Percentiles rank a stretch among this genome's conserved stretches.
Conservation (phyloP, 37 sponge, comb jelly and placozoan species). For the Mnemiopsis leidyi region DNA sequence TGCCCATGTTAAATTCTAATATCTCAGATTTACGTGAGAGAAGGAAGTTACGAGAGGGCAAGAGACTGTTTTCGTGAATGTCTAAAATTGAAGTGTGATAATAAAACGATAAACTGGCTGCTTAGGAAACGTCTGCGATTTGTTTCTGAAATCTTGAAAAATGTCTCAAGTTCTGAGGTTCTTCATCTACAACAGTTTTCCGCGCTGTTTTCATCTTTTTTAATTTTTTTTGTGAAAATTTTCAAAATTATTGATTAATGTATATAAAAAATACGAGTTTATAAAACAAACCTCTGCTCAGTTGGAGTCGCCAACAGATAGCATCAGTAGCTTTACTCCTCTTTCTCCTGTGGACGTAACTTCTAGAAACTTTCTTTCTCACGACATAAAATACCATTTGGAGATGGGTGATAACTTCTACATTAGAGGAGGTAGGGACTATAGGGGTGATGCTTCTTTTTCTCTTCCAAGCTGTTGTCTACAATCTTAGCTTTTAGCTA, state of each 20-base stretch:
- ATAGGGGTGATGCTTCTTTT: no score
- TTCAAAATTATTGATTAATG: neutral
- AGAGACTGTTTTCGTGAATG: conserved; percentile 2
- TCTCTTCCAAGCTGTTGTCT: no score
- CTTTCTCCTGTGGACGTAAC: conserved; percentile 2
- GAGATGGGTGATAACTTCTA: conserved; percentile 42
- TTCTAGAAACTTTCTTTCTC: conserved; percentile 9
- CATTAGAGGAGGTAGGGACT: conserved; percentile 35
- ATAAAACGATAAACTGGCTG: conserved; percentile 40
- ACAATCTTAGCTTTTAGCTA: no score
- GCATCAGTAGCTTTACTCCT: neutral
- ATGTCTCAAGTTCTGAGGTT: neutral
- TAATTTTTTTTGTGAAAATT: neutral
- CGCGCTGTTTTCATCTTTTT: neutral
- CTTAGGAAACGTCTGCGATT: neutral
- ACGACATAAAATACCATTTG: conserved; percentile 24
- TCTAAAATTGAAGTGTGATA: conserved; percentile 37
- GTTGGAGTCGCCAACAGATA: neutral
- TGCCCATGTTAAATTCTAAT: neutral
- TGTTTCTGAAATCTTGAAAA: neutral
- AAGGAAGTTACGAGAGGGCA: neutral
- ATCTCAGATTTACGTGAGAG: conserved; percentile 7
- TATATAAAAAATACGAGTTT: neutral
- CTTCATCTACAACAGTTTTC: no score
- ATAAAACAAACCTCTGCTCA: no score